These are phyloP conservation scores for Holothuria leucospilota DNA, from an alignment of 53 echinoderm and acorn worm genomes.

Conservation along the genomic window DNA sequence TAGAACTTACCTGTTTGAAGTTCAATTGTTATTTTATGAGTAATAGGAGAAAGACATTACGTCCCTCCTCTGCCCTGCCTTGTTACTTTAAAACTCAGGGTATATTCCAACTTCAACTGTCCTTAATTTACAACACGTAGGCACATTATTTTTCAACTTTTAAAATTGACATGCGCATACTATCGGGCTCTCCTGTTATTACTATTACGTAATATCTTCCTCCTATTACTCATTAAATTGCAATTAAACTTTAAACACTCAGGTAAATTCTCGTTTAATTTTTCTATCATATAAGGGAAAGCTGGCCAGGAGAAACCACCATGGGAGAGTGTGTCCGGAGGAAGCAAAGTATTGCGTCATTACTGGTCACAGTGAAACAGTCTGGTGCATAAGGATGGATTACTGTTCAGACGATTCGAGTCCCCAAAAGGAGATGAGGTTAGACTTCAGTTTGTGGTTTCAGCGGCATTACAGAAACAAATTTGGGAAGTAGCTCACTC, in stretches of 20 bases:
- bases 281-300: slow-evolving; percentile 7
- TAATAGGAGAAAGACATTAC: slow-evolving; percentile 43
- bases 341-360: background rate
- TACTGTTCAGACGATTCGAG: background rate
- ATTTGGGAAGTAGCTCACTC: slow-evolving; percentile 14
- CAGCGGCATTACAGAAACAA: background rate
- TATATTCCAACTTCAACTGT: background rate
- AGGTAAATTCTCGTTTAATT: slow-evolving; percentile 15
- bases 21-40: slow-evolving; percentile 45
- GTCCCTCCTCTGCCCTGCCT: slow-evolving; percentile 39
- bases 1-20: slow-evolving; percentile 41
- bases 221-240: background rate
- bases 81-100: background rate
- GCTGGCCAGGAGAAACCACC: background rate
- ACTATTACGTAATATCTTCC: slow-evolving; percentile 8
- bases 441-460: slow-evolving; percentile 3
- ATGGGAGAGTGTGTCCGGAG: slow-evolving; percentile 7
- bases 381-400: background rate
- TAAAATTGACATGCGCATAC: slow-evolving; percentile 7
- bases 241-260: slow-evolving; percentile 8
- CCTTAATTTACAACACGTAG: background rate
- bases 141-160: background rate
- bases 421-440: background rate
- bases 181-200: too few species aligned
- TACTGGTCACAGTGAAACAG: slow-evolving; percentile 15